A percentile compares a stretch with the other conserved stretches of the same genome.
These are phyloP conservation scores for Gonatopus flavifemur DNA, from an alignment of 1,140 invertebrate species.

Conservation along the genomic window DNA sequence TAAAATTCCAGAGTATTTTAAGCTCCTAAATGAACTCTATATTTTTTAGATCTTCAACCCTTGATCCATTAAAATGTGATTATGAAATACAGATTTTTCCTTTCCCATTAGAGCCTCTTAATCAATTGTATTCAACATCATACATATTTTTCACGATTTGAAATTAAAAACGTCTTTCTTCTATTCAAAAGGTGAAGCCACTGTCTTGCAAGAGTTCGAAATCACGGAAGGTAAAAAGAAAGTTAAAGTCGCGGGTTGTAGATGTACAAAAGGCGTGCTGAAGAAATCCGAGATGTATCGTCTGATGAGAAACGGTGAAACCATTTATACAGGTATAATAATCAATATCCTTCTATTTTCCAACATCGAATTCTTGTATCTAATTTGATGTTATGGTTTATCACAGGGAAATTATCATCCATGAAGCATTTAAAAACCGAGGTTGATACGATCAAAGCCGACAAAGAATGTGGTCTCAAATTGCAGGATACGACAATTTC, in stretches of 20 bases:
- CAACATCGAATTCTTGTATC: neutral
- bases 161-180: no score
- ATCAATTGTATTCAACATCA: constrained; percentile 1
- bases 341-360: neutral
- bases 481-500: constrained; percentile 67
- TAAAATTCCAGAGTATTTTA: no score
- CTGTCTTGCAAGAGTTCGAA: constrained; percentile 81
- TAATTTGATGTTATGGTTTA: constrained; percentile 12
- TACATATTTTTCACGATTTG: constrained; percentile 16
- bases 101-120: no score
- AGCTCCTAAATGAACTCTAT: no score
- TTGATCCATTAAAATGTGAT: neutral
- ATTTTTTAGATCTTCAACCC: neutral
- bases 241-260: constrained; percentile 84
- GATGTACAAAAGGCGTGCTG: constrained; percentile 78
- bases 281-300: constrained; percentile 70
- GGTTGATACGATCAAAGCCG: constrained; percentile 79
- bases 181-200: constrained; percentile 90
- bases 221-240: constrained; percentile 82
- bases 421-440: constrained; percentile 90
- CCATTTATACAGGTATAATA: constrained; percentile 72
- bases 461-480: constrained; percentile 85
- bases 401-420: constrained; percentile 71
- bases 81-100: no score
- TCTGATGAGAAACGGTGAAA: constrained; percentile 70